Evolutionary conservation across 2,113 vertebrate genomes (phyloP), one percentile per base, ranked within the genome.

Genomic region (Ictidomys tridecemlineatus): DNA sequence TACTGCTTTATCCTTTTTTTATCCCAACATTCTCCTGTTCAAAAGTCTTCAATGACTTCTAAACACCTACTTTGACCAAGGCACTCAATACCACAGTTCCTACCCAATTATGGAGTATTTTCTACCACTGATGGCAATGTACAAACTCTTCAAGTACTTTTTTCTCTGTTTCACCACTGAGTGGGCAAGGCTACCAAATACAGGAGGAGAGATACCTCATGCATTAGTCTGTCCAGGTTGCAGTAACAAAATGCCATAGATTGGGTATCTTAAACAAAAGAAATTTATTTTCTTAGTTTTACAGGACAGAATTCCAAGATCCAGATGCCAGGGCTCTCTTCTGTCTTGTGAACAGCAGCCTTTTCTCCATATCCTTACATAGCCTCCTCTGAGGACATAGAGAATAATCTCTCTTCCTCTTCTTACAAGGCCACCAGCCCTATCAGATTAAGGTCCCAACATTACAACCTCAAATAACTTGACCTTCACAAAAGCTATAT

Each of bases 21-120:
- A 89, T 78, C 32, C 58, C 37, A 95, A 79, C 24, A 92, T 2
- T 82, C 63, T 51, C 63, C 67, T 89, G 48, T 63, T 94, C 89
- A 96, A 90, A 96, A 84, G 39, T 2, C 7, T 39, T 79, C 85
- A 70, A 39, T 78, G 65, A 94, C 17, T 90, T 91, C 56, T 94
- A n/a, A 91, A 87, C 14, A 16, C 28, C 45, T 65, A 26, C 18
- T 70, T 88, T 83, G 42, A 78, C 70, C 16, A 73, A 83, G 51
- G 51, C 22, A 17, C 17, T 91, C 82, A 79, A 58, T 70, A 76
- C 12, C 24, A 32, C 42, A 48, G 76, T 48, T 39, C 61, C 80
- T n/a, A 69, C 73, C 42, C 45, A 53, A 84, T 42, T 80, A 26
- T 83, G 74, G 6, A 10, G 4, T 69, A 45, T 76, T 93, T 92